Base-by-base conservation (phyloP, 2,113 vertebrate genomes). In the Mastomys coucha region DNA sequence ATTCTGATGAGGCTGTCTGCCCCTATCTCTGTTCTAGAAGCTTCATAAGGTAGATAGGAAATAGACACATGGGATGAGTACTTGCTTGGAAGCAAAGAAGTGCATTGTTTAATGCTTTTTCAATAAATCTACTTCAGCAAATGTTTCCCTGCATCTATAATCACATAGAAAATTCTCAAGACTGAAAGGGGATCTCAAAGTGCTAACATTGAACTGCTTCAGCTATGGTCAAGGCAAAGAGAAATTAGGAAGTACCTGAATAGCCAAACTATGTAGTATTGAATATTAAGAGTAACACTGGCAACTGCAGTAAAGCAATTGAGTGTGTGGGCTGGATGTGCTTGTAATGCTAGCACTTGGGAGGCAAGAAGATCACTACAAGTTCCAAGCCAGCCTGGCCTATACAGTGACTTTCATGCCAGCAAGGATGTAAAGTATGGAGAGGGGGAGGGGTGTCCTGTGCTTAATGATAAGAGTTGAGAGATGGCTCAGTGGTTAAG, bases 401-500 rank as follows among this genome's bases (percentile, higher is more conserved):
- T 26, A 53, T 26, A 53, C 31, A n/a, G 20, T 53, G 65, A 88
- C 33, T 70, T 53, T 33, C 1, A 2, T 24, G 31, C 10, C 63
- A 26, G 65, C 6, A 88, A 12, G 12, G 65, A 33, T 51, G 31
- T n/a, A 14, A 14, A 51, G 65, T 49, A 3, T 13, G 65, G 63
- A 69, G 42, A 88, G 69, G 16, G 11, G 73, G 7, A 69, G 56
- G 73, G 36, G 5, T 58, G 11, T 53, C 90, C 94, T 85, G 10
- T 69, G 53, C 28, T 86, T 86, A 53, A 82, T 91, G 20, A 65
- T 45, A 91, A 36, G 76, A 93, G n/a, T 67, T 89, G 80, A 82
- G 24, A 36, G 31, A 69, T 16, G 67, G 5, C 67, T 36, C 13
- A 36, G 28, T 69, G 67, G 67, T 36, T 69, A 69, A 69, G 67